These are phyloP conservation scores for Eupithecia pulchellata DNA, from an alignment of 2,888 invertebrate genomes.

Conservation along the genomic window DNA sequence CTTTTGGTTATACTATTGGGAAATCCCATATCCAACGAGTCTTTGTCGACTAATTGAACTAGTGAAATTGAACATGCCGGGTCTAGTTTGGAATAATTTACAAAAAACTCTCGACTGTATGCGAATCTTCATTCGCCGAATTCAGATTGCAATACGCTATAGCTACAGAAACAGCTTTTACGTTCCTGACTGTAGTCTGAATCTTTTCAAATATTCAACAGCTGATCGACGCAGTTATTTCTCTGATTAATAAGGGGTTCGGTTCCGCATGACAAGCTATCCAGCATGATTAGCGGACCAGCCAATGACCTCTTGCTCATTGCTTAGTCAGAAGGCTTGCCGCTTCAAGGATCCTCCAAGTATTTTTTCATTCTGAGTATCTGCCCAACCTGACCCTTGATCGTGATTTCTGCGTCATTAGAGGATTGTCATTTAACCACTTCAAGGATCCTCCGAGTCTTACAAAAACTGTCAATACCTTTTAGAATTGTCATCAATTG, in stretches of 20 bases:
- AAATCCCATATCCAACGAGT: too few relatives aligned
- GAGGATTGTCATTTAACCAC: slow-evolving; percentile 8
- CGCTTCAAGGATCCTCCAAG: slow-evolving; percentile 7
- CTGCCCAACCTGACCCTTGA: slow-evolving; percentile 15
- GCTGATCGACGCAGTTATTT: not conserved
- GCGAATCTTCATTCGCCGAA: not conserved
- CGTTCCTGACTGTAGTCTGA: too few relatives aligned
- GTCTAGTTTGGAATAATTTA: not conserved
- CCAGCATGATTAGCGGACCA: not conserved
- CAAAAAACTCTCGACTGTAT: not conserved
- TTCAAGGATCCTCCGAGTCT: slow-evolving; percentile 13
- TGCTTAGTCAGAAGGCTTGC: slow-evolving; percentile 8
- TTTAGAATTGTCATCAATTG: not conserved
- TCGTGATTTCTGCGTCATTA: slow-evolving; percentile 11
- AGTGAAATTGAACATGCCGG: too few relatives aligned
- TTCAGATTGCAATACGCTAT: not conserved
- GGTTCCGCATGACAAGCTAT: not conserved
- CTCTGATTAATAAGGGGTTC: not conserved
- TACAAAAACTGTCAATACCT: not conserved
- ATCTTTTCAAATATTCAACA: not conserved
- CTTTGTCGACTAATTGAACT: too few relatives aligned
- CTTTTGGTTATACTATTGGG: too few relatives aligned
- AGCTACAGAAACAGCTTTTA: not conserved
- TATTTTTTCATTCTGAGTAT: not conserved
- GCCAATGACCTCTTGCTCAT: slow-evolving; percentile 9